Conservation (phyloP, 2,888 invertebrate genomes). For the Lepidocyrtinus sp. region DNA sequence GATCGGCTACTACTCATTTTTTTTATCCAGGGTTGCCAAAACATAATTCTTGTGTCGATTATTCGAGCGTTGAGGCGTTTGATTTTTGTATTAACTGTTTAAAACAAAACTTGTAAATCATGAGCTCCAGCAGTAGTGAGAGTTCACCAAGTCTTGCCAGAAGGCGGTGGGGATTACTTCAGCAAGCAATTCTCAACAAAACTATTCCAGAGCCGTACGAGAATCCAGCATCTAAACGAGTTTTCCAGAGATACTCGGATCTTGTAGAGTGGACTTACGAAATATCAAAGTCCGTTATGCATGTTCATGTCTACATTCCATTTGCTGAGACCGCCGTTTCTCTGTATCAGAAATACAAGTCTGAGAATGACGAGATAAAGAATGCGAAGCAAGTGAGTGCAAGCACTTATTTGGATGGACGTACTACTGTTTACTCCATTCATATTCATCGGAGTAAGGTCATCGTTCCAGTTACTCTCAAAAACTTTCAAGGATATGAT, state of each 20-base stretch:
- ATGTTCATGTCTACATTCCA: slow-evolving; percentile 33
- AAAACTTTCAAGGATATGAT: slow-evolving; percentile 54
- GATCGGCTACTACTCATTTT: too few relatives aligned
- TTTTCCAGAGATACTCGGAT: slow-evolving; percentile 56
- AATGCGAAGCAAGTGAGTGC: neutral
- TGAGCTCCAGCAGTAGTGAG: slow-evolving; percentile 21
- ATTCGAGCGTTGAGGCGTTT: neutral
- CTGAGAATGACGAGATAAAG: neutral
- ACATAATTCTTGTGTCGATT: neutral
- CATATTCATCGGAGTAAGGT: slow-evolving; percentile 26
- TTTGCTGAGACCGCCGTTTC: neutral
- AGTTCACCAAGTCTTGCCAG: slow-evolving; percentile 45
- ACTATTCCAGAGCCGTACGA: slow-evolving; percentile 55
- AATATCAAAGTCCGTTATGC: slow-evolving; percentile 28
- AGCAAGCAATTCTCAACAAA: slow-evolving; percentile 58
- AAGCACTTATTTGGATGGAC: slow-evolving; percentile 4
- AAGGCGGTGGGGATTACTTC: slow-evolving; percentile 55
- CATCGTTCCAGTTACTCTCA: slow-evolving; percentile 28
- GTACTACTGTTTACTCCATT: slow-evolving; percentile 20
- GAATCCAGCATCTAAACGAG: slow-evolving; percentile 60
- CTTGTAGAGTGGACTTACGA: slow-evolving; percentile 49
- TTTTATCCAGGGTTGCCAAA: slow-evolving; percentile 2
- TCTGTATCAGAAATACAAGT: slow-evolving; percentile 1
- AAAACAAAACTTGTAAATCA: neutral
- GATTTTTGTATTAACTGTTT: slow-evolving; percentile 1